phyloP scores from a whole-genome alignment of 23 tunicate genomes.

The Styela clava region DNA sequence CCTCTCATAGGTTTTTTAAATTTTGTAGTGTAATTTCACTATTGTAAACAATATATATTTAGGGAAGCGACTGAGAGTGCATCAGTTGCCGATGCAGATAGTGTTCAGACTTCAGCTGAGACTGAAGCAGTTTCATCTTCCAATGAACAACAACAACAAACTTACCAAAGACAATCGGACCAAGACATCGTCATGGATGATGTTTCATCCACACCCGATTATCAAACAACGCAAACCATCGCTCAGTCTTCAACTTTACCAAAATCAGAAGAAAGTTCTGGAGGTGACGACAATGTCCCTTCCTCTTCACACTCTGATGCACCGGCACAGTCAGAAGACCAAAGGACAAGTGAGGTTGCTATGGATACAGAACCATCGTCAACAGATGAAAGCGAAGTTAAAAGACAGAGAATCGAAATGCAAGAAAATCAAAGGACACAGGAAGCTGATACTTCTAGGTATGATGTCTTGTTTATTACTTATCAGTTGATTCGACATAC shows the following conservation, averaged over 20 bases:
- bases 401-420: constrained; percentile 22
- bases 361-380: constrained; percentile 29
- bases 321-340: background rate
- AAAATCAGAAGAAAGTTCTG: background rate
- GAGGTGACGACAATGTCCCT: background rate
- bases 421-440: background rate
- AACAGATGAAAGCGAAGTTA: constrained; percentile 19
- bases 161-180: background rate
- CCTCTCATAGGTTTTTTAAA: too few species aligned
- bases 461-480: background rate
- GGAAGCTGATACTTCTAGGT: constrained; percentile 20
- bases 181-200: constrained; percentile 31
- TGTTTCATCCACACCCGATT: constrained; percentile 9
- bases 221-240: background rate
- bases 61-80: background rate
- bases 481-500: background rate
- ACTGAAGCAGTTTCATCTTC: background rate
- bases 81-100: background rate
- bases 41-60: background rate
- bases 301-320: background rate
- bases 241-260: background rate
- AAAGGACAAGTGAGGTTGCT: background rate
- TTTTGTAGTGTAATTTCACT: too few species aligned
- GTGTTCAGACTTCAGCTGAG: background rate
- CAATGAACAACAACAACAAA: background rate